Evolutionary conservation across 92 coral and sea anemone species (phyloP).

Genomic region (Siderastrea radians): DNA sequence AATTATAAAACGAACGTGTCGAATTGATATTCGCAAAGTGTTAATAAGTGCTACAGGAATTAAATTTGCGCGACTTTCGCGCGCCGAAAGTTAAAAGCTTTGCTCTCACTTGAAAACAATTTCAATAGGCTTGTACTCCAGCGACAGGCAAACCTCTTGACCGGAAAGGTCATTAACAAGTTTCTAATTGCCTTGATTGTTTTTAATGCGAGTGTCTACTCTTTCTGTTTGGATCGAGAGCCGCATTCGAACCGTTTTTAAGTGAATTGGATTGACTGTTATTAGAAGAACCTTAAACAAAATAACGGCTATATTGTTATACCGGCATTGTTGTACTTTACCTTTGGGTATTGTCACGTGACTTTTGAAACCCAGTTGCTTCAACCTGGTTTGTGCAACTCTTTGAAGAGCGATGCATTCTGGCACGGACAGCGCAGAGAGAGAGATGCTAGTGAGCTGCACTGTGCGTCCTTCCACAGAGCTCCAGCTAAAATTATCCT

Average conservation of each 20-base stretch:
- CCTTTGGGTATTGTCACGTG: constrained; percentile 96
- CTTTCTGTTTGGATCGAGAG: background rate
- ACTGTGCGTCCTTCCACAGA: constrained; percentile 90
- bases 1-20: constrained; percentile 8
- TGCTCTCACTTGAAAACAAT: background rate
- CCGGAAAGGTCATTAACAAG: constrained; percentile 34
- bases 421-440: constrained; percentile 82
- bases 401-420: constrained; percentile 95
- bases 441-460: constrained; percentile 70
- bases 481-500: constrained; percentile 93
- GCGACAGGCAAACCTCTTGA: constrained; percentile 13
- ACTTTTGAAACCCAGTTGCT: constrained; percentile 83
- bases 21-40: background rate
- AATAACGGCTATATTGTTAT: constrained; percentile 11
- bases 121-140: background rate
- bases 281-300: constrained; percentile 19
- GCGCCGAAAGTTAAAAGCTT: background rate
- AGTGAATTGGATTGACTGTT: constrained; percentile 5
- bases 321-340: constrained; percentile 32
- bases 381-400: constrained; percentile 87
- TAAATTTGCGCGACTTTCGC: background rate
- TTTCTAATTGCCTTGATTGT: constrained; percentile 37
- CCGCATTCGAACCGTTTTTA: constrained; percentile 10
- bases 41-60: background rate
- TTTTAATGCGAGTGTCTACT: background rate